These are phyloP conservation scores for Taurulus bubalis DNA, from an alignment of 2,113 vertebrate species.

Conservation along the genomic window DNA sequence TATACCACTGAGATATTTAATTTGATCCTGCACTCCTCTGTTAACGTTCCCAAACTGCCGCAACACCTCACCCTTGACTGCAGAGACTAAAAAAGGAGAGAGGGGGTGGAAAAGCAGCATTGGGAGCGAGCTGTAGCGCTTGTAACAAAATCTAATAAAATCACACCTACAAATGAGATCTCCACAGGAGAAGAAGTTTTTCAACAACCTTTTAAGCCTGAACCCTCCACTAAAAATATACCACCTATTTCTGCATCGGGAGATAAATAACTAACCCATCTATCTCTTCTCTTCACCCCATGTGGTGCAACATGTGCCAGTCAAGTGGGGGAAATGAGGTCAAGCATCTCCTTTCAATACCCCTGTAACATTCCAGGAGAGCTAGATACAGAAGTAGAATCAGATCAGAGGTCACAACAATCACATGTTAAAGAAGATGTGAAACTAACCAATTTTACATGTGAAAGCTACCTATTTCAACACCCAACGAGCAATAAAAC, in stretches of 20 bases:
- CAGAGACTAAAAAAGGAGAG: constrained; percentile 11
- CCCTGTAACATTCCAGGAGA: constrained; percentile 1
- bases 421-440: neutral
- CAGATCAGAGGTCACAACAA: neutral
- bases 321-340: constrained; percentile 57
- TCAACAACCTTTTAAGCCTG: constrained; percentile 31
- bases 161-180: constrained; percentile 43
- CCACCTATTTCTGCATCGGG: constrained; percentile 31
- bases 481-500: neutral
- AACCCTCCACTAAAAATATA: constrained; percentile 51
- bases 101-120: constrained; percentile 18
- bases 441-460: neutral
- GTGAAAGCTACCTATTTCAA: neutral
- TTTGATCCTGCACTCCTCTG: constrained; percentile 30
- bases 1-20: constrained; percentile 33
- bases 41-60: constrained; percentile 56
- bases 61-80: constrained; percentile 40
- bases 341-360: constrained; percentile 17
- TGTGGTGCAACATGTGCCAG: constrained; percentile 39
- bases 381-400: neutral
- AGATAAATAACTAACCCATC: constrained; percentile 46
- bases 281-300: constrained; percentile 39
- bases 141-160: constrained; percentile 44
- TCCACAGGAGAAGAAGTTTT: constrained; percentile 20
- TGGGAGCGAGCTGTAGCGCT: constrained; percentile 3